These are phyloP conservation scores for Psophia crepitans DNA, from an alignment of 2,113 vertebrate genomes.

Conservation along the genomic window DNA sequence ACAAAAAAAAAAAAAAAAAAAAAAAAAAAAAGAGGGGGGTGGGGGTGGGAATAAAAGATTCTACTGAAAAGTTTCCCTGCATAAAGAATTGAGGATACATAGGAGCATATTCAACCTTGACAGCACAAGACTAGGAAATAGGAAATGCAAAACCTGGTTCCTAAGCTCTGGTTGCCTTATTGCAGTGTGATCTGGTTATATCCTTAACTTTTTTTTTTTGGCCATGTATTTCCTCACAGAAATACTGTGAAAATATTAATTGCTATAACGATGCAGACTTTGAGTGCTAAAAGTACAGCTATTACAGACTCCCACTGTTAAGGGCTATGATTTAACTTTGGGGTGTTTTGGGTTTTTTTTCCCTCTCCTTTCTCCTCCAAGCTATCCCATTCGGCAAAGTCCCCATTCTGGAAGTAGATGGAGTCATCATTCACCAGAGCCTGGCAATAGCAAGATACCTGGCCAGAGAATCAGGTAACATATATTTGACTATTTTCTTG, in stretches of 20 bases:
- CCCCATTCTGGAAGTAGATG: constrained; percentile 77
- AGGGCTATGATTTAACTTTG: not conserved
- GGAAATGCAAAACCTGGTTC: not conserved
- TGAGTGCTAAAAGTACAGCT: not conserved
- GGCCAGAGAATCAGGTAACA: constrained; percentile 76
- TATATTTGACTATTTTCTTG: not conserved
- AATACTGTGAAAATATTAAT: not conserved
- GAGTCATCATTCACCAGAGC: constrained; percentile 74
- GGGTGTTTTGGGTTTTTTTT: not conserved
- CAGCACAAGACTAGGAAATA: not conserved
- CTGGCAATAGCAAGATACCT: constrained; percentile 79
- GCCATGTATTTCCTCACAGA: not conserved
- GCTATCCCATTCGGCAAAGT: constrained; percentile 75
- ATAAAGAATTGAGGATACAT: not conserved
- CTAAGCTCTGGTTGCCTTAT: not conserved
- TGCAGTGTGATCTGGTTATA: not conserved
- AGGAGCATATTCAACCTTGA: not conserved
- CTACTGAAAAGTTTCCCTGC: not conserved
- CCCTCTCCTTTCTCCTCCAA: not conserved
- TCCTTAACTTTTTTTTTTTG: not conserved
- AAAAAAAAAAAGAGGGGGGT: too few species aligned
- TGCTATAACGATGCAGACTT: not conserved
- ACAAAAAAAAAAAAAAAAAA: not conserved
- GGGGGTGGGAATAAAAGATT: too few species aligned
- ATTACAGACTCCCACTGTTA: not conserved